phyloP scores from a whole-genome alignment of 2,888 invertebrate genomes.

The Hololepta plana region DNA sequence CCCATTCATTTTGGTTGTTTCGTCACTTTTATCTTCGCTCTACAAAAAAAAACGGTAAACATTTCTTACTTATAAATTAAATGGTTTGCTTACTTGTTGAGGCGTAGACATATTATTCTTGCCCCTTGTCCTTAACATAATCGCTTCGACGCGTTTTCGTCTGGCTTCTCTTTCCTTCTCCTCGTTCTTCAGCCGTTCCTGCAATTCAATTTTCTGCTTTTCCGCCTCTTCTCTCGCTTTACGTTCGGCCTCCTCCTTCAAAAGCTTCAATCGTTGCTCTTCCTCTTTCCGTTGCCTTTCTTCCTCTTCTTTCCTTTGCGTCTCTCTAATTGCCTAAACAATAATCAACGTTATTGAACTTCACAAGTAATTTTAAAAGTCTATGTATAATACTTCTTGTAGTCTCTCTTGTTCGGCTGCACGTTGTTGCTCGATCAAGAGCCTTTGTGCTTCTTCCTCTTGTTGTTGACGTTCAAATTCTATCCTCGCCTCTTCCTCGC shows the following conservation, averaged over 20 bases:
- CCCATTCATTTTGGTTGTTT: slow-evolving; percentile 20
- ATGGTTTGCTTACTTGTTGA: slow-evolving; percentile 13
- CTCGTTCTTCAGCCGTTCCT: slow-evolving; percentile 65
- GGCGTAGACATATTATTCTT: slow-evolving; percentile 15
- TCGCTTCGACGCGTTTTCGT: slow-evolving; percentile 80
- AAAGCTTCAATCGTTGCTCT: slow-evolving; percentile 40
- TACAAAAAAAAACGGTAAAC: slow-evolving; percentile 11
- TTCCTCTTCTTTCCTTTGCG: slow-evolving; percentile 59
- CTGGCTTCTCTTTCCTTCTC: slow-evolving; percentile 78
- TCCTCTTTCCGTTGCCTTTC: slow-evolving; percentile 53
- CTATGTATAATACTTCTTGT: slow-evolving; percentile 44
- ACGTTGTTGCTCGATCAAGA: slow-evolving; percentile 62
- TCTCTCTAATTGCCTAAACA: slow-evolving; percentile 43
- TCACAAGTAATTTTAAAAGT: slow-evolving; percentile 3
- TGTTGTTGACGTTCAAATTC: slow-evolving; percentile 50
- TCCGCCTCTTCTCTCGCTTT: slow-evolving; percentile 77
- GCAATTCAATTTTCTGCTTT: slow-evolving; percentile 62
- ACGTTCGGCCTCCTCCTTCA: slow-evolving; percentile 60
- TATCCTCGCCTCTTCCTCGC: slow-evolving; percentile 53
- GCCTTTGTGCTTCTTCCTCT: slow-evolving; percentile 72
- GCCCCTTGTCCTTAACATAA: slow-evolving; percentile 76
- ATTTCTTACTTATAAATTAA: background rate
- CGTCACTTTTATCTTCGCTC: slow-evolving; percentile 17
- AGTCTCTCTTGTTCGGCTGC: slow-evolving; percentile 73
- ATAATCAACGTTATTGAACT: slow-evolving; percentile 1